Conservation (phyloP, 2,797 vertebrate species). For the Neostethus bicornis region DNA sequence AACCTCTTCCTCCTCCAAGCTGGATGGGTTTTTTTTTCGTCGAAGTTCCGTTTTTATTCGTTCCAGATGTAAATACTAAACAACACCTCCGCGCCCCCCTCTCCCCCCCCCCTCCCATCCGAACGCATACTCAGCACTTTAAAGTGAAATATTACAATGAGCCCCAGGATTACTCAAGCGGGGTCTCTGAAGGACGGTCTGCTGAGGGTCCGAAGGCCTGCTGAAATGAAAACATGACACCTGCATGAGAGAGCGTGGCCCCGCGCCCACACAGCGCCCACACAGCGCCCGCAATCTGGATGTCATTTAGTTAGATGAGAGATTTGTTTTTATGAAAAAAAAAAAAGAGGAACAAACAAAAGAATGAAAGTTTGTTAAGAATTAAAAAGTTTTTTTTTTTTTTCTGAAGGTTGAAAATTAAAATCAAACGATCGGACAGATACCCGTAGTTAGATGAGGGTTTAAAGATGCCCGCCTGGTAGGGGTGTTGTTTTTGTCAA, state of each 20-base stretch:
- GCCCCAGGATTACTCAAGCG: conserved; percentile 38
- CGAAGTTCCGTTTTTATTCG: too few species aligned
- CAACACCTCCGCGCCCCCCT: conserved; percentile 18
- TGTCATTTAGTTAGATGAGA: conserved; percentile 75
- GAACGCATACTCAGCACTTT: conserved; percentile 15
- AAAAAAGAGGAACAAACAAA: conserved; percentile 69
- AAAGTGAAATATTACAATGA: conserved; percentile 33
- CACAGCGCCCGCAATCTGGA: conserved; percentile 64
- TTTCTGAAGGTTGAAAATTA: too few species aligned
- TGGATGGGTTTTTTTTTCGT: too few species aligned
- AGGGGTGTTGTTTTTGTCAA: too few species aligned
- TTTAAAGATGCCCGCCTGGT: too few species aligned
- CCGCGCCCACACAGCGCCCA: conserved; percentile 33
- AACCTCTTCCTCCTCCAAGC: too few species aligned
- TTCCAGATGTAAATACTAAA: conserved; percentile 13
- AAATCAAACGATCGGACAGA: too few species aligned
- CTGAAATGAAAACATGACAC: conserved; percentile 45
- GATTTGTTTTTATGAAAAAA: conserved; percentile 60
- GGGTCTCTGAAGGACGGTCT: conserved; percentile 26
- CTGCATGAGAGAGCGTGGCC: conserved; percentile 42
- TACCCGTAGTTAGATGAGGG: too few species aligned
- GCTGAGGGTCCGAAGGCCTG: conserved; percentile 9
- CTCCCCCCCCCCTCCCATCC: too few species aligned
- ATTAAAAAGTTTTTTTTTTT: too few species aligned
- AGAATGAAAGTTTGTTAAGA: conserved; percentile 45